phyloP scores from a whole-genome alignment of 2,113 vertebrate genomes.

The rat (Rattus norvegicus) region GRCr8 NC_086019.1:180720501-180721000 shows the following conservation, averaged over 20 bases:
- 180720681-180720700: not conserved
- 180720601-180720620: not conserved
- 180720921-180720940: not conserved
- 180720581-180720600: not conserved
- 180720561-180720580: not conserved
- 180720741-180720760: not conserved
- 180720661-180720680: not conserved
- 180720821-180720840: not conserved
- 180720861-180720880: not conserved
- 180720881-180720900: not conserved
- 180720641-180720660: not conserved
- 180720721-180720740: not conserved
- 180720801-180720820: not conserved
- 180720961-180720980: conserved; percentile 45
- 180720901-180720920: conserved; percentile 32
- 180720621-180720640: not conserved
- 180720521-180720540: not conserved
- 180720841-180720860: not conserved
- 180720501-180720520: not conserved
- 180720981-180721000: conserved; percentile 22
- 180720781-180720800: not conserved
- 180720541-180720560: not conserved
- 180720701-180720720: not conserved
- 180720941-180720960: not conserved
- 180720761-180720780: not conserved